These are phyloP conservation scores for Laterallus jamaicensis DNA, from an alignment of 2,113 vertebrate genomes.

Conservation along the genomic window DNA sequence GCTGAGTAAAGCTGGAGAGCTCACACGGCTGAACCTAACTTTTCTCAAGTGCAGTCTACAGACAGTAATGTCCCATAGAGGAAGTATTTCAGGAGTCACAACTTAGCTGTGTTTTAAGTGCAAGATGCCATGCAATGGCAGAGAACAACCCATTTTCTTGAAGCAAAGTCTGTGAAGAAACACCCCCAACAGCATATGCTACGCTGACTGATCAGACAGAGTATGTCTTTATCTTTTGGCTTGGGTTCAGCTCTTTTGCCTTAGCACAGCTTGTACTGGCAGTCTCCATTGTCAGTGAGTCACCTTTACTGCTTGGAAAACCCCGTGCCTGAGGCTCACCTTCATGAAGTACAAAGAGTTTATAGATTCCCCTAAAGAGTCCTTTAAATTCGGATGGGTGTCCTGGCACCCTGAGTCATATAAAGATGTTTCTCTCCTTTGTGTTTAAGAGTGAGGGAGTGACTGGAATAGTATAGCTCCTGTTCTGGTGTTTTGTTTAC, in stretches of 20 bases:
- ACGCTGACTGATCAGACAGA: background rate
- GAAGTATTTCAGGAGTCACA: background rate
- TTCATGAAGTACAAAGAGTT: background rate
- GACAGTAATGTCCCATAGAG: background rate
- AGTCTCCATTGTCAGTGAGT: background rate
- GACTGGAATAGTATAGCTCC: background rate
- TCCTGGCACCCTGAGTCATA: background rate
- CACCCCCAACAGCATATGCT: background rate
- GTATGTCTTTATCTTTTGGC: background rate
- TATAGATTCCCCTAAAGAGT: background rate
- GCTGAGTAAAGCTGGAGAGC: background rate
- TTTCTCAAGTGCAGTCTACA: background rate
- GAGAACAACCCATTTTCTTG: background rate
- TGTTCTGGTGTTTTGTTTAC: background rate
- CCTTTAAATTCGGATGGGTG: background rate
- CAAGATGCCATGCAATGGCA: background rate
- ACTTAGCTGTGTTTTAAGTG: background rate
- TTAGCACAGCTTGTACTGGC: background rate
- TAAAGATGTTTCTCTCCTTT: background rate
- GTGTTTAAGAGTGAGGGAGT: background rate
- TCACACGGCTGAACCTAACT: background rate
- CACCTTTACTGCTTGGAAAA: background rate
- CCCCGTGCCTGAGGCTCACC: background rate
- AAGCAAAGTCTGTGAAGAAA: background rate
- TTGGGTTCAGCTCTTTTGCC: background rate